Evolutionary conservation across 2,888 invertebrate genomes (phyloP), one percentile per base, ranked within the genome.

Genomic region (Hipparchia semele): DNA sequence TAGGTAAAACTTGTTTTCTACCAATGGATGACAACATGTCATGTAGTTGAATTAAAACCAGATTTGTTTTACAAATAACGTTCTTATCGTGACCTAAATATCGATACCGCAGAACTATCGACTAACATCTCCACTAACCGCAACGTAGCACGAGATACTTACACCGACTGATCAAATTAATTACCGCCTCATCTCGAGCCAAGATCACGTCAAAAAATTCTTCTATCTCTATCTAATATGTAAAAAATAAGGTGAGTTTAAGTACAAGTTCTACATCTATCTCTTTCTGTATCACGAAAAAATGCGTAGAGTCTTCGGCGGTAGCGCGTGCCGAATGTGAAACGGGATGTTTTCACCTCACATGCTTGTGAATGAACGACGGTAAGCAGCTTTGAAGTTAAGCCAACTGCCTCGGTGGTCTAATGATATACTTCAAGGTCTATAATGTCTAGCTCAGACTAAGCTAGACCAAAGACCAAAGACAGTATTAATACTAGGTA

Each of bases 141-240:
- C 81, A 81, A 83, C 84, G 84, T 84, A 86, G 82, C 83, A 86
- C 76, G 73, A 79, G 77, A 81, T 81, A 86, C 86, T 86, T 89
- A 90, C 83, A 83, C 83, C 83, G 83, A 83, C 89, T 91, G 91
- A 92, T 92, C 91, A 91, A 92, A 91, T 93, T 92, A 92, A 92
- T 93, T 92, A 92, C 89, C 84, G 86, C 86, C 89, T 90, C 90
- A 91, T 90, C 90, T 91, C 87, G 83, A 84, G 82, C 86, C 83
- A 85, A 84, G 85, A 84, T 87, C 86, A 83, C 83, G 79, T 85
- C 84, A 83, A 87, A 90, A 88, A 86, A 83, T 79, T 72, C 73
- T 62, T 77, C 76, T 78, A 77, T 84, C 84, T 86, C 85, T 82
- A 79, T 86, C 79, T 76, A 77, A 72, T 82, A 70, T 72, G 39